Conservation (phyloP, 2,797 vertebrate species). For the Galagoides demidoff region DNA sequence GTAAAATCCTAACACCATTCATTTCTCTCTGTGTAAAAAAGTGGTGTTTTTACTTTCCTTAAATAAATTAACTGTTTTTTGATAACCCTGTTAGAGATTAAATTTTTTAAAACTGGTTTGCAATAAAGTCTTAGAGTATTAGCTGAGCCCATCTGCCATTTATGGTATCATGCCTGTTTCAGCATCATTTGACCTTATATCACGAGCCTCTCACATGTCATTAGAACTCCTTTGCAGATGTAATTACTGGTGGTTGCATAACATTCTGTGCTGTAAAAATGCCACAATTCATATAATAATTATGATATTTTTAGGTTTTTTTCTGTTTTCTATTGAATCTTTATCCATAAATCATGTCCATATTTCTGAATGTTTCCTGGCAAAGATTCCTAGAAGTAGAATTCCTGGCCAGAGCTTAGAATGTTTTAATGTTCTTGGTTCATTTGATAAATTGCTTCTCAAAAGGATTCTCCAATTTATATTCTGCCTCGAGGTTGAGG, state of each 20-base stretch:
- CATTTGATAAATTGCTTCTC: slow-evolving; percentile 55
- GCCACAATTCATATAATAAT: slow-evolving; percentile 66
- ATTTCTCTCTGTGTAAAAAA: slow-evolving; percentile 3
- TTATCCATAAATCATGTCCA: slow-evolving; percentile 66
- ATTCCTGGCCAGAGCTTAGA: slow-evolving; percentile 50
- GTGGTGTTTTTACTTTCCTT: not conserved
- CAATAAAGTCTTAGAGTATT: slow-evolving; percentile 4
- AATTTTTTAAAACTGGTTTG: not conserved
- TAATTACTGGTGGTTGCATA: slow-evolving; percentile 52
- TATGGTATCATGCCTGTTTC: not conserved
- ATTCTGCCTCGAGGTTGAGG: not conserved
- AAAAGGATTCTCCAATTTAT: slow-evolving; percentile 23
- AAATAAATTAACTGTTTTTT: slow-evolving; percentile 15
- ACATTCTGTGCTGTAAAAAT: slow-evolving; percentile 66
- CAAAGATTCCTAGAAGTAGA: slow-evolving; percentile 51
- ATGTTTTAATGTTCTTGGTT: slow-evolving; percentile 65
- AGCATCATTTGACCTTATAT: slow-evolving; percentile 30
- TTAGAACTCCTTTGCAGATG: slow-evolving; percentile 40
- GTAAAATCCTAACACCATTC: not conserved
- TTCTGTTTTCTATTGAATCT: slow-evolving; percentile 60
- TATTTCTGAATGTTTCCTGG: slow-evolving; percentile 75
- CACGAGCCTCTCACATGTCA: slow-evolving; percentile 24
- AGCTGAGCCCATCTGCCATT: slow-evolving; percentile 20
- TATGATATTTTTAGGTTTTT: slow-evolving; percentile 57
- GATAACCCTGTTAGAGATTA: slow-evolving; percentile 27